Evolutionary conservation across 2,888 invertebrate genomes (phyloP), one percentile per base, ranked within the genome.

Genomic region (Xylota sylvarum): DNA sequence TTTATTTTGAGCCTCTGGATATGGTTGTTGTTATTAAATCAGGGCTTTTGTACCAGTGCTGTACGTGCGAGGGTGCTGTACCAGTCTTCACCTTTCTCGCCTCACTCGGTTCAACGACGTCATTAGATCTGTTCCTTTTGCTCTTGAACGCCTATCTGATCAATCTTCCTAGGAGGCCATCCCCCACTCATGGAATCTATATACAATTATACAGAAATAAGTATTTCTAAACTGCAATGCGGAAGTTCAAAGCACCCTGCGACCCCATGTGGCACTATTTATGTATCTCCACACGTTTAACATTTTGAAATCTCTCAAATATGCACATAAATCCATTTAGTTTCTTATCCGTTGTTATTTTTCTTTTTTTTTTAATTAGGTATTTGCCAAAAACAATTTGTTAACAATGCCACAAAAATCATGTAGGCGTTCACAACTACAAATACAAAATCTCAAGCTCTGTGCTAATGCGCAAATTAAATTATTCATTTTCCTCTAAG

Each of bases 391-490:
- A 77, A 77, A 70, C 19, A 46, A 58, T 58, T 70, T 58, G 46
- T 46, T 58, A 56, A 46, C 70, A 69, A 52, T 52, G 52, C 62
- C 77, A 52, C 60, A 30, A 19, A 30, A 46, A 6, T 32, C 10
- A 78, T 43, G 70, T 78, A 55, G 78, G 64, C 70, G 78, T 60
- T 9, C 43, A 55, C 70, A 70, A 72, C 27, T 40, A 48, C 46
- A 23, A 19, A 9, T 27, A 35, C 46, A 60, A 35, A 48, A 3
- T 14, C 43, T 48, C 19, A 58, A 35, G 5, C 55, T 14, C 9
- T 40, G 40, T 35, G 62, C 50, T 56, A 64, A 79, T 72, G 55
- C 79, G 70, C 79, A 79, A 78, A 78, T 79, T 17, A 79, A 72
- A 64, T 64, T 70, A 69, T 52, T 43, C 52, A 64, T 56, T 64